Percentiles rank a stretch among this genome's conserved stretches.
Conservation (phyloP, 2,113 vertebrate genomes). For the Danio rerio region DNA sequence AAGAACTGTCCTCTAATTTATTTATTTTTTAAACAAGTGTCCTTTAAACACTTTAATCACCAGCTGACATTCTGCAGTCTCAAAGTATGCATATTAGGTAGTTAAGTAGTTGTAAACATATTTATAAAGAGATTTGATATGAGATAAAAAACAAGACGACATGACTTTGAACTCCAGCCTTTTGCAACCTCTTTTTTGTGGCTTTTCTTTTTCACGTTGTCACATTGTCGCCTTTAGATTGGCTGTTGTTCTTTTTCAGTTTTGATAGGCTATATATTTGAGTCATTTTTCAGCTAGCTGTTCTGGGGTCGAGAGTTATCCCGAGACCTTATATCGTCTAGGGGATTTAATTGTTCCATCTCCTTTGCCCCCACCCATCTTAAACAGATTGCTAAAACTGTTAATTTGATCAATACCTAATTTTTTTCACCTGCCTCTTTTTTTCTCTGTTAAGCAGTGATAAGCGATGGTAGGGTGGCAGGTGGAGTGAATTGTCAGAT, state of each 20-base stretch:
- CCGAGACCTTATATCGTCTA: constrained; percentile 84
- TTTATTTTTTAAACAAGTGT: no score
- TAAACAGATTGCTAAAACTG: constrained; percentile 94
- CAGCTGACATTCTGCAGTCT: no score
- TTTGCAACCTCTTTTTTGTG: not conserved
- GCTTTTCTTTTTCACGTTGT: not conserved
- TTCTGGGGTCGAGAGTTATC: constrained; percentile 83
- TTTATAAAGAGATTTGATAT: no score
- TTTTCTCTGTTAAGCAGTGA: constrained; percentile 94
- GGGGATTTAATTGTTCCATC: constrained; percentile 91
- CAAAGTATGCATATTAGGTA: no score
- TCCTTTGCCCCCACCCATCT: constrained; percentile 76
- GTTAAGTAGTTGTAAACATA: no score
- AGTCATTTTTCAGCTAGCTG: constrained; percentile 58
- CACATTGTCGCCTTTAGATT: not conserved
- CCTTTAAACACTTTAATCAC: no score
- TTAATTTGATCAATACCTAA: constrained; percentile 99
- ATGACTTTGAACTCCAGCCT: not conserved
- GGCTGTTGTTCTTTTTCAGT: not conserved
- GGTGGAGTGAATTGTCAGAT: constrained; percentile 89
- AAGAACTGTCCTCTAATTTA: no score
- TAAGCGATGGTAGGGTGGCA: constrained; percentile 86
- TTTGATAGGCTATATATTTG: not conserved
- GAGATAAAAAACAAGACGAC: no score
- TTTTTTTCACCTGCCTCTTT: constrained; percentile 91